These are phyloP conservation scores for Teinopalpus imperialis DNA, from an alignment of 2,888 invertebrate species.

Conservation along the genomic window DNA sequence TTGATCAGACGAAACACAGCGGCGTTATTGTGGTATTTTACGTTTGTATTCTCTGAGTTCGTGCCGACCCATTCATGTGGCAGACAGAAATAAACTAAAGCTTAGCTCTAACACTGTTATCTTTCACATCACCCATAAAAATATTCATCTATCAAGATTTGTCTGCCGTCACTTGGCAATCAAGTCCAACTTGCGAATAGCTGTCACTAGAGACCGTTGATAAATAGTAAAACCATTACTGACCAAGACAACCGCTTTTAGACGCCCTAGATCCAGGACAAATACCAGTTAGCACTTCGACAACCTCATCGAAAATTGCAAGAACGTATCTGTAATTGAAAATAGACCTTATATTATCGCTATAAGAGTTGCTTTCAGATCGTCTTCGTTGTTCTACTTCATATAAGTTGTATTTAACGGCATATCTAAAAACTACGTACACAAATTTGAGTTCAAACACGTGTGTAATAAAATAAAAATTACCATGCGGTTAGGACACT, in stretches of 20 bases:
- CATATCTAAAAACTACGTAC: constrained; percentile 5
- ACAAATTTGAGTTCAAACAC: constrained; percentile 6
- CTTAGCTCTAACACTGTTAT: too few species aligned
- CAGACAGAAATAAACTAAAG: too few species aligned
- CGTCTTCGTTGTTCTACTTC: not conserved
- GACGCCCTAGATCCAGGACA: constrained; percentile 17
- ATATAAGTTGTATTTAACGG: constrained; percentile 4
- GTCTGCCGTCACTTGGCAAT: too few species aligned
- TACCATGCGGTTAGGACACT: constrained; percentile 1
- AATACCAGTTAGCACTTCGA: constrained; percentile 17
- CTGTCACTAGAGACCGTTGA: too few species aligned
- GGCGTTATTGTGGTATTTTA: too few species aligned
- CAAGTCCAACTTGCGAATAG: too few species aligned
- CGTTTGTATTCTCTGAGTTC: too few species aligned
- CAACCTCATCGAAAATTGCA: not conserved
- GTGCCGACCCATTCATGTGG: too few species aligned
- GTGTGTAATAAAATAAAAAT: not conserved
- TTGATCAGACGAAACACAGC: too few species aligned
- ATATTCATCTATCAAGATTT: too few species aligned
- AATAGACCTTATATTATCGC: not conserved
- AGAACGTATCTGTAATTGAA: not conserved
- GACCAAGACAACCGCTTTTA: constrained; percentile 18
- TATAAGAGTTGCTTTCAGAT: not conserved
- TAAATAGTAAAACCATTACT: constrained; percentile 9
- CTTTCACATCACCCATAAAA: too few species aligned